Percentiles rank a stretch among this genome's conserved stretches.
phyloP scores from a whole-genome alignment of 2,797 vertebrate species.

The Natrix natrix region DNA sequence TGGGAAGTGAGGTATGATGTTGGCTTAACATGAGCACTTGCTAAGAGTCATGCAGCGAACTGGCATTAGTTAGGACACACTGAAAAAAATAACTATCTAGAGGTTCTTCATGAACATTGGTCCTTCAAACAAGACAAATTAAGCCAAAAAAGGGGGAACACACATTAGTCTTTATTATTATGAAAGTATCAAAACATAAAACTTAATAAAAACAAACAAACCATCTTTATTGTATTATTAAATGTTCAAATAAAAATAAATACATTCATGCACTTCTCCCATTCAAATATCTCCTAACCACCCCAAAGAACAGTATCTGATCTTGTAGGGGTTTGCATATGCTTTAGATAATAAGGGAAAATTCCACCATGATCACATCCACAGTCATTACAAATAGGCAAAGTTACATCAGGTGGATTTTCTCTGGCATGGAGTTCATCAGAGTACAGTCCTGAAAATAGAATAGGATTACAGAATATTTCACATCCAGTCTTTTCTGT shows the following conservation, averaged over 20 bases:
- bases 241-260: slow-evolving; percentile 44
- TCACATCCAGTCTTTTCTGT: background rate
- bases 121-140: slow-evolving; percentile 33
- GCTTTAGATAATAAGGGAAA: background rate
- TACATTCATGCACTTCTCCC: slow-evolving; percentile 54
- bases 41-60: slow-evolving; percentile 9
- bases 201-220: slow-evolving; percentile 67
- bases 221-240: slow-evolving; percentile 57
- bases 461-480: background rate
- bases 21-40: background rate
- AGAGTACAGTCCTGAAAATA: background rate
- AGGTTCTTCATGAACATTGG: background rate
- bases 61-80: background rate
- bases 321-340: background rate
- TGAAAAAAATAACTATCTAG: background rate
- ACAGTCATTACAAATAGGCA: background rate
- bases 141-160: slow-evolving; percentile 48
- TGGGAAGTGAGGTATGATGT: background rate
- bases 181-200: slow-evolving; percentile 74
- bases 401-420: background rate
- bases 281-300: slow-evolving; percentile 25
- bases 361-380: too few relatives aligned
- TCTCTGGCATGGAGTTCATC: background rate
- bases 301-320: background rate
- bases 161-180: slow-evolving; percentile 67